Base-by-base conservation (phyloP, 2,888 invertebrate species). In the Amitus sp. region DNA sequence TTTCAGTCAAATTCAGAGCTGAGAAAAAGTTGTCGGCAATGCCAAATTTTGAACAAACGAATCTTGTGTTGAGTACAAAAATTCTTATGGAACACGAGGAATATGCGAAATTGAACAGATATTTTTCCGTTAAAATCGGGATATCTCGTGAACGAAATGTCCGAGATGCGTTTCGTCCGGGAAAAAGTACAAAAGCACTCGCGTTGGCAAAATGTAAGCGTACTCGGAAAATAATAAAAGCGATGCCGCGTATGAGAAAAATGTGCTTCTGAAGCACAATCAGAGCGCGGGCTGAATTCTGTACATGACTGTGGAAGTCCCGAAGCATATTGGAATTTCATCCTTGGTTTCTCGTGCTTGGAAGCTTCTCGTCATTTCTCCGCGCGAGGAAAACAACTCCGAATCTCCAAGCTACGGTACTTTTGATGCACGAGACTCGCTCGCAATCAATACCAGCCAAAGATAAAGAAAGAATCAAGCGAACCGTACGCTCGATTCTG, bases 241-340 rank as follows among this genome's bases (percentile, higher is more conserved):
- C 63, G 65, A 54, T 52, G 58, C 27, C 23, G 27, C 50, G 71
- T 68, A 72, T 68, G 71, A 73, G 69, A 74, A 76, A 78, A 78
- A 79, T 79, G 76, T 79, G 77, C 76, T 75, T 73, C 68, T 70
- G 72, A 76, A 72, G 79, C 79, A 79, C 79, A 79, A 79, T 79
- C 79, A 78, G 75, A 77, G 75, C 72, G 70, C 65, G 67, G 72
- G 74, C 78, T 76, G 76, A 78, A 79, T 80, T 79, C 78, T 72
- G 69, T 71, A 75, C 75, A 76, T 76, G 77, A 72, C 67, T 73
- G 66, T 67, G 65, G 66, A 73, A 75, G 73, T 74, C 73, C 73
- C 73, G 68, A 72, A 72, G 73, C 74, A 78, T 79, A 79, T 79
- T 79, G 79, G 77, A 78, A 78, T 77, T 76, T 78, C 75, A 72